Base-by-base conservation (phyloP, 1,140 invertebrate species). In the Eufriesea mexicana region DNA sequence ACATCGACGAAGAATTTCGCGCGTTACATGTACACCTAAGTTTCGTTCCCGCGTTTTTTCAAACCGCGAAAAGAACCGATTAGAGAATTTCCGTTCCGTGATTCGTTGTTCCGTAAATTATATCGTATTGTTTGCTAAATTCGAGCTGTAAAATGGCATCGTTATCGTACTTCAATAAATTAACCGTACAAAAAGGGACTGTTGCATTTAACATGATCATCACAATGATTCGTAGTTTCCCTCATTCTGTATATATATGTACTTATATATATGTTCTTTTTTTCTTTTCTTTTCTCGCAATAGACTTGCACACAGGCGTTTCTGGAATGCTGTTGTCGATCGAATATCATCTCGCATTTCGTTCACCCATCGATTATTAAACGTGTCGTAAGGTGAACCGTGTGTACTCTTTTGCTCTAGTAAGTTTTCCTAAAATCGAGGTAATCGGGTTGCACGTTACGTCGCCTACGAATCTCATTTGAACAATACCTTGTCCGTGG, bases 381-480 rank as follows among this genome's bases (percentile, higher is more conserved):
- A 64, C 4, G 14, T 51, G 18, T 51, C 51, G 16, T 45, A 28
- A n/a, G 47, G 35, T 28, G 45, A 61, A 55, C 47, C 49, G 28
- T n/a, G 75, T 71, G 14, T 47, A 47, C 20, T 74, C n/a, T 64
- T 78, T 54, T 57, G 42, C 57, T 77, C 54, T 84, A 86, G 79
- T 81, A 79, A 76, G 67, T 73, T 85, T 72, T 89, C 67, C 80
- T 85, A 90, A 72, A 81, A 88, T 87, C 88, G 89, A 91, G 88
- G 88, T 91, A 91, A 90, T 89, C 75, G 83, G 66, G 90, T 90
- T 91, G 88, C 83, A 64, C 61, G 71, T 86, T 70, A 54, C 59
- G 59, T 71, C 62, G 57, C 74, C 57, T 47, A 35, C 42, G 47
- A 87, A 77, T 80, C 64, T 81, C 70, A 8, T 81, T 87, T 66